Conservation (phyloP, 2,888 invertebrate species). For the Xestia ashworthii region DNA sequence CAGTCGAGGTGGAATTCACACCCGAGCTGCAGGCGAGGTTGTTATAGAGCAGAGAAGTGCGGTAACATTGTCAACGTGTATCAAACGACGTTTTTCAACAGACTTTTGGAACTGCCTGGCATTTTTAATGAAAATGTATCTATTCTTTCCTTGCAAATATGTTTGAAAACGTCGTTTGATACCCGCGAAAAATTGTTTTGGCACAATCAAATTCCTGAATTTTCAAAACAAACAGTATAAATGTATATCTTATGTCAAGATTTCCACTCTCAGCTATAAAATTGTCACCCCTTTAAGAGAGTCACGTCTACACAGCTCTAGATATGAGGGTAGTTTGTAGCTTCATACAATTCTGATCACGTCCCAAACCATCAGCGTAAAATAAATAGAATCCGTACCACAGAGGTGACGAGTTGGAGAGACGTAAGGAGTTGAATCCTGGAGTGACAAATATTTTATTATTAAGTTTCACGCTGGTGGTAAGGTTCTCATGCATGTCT, state of each 20-base stretch:
- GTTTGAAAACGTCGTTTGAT: neutral
- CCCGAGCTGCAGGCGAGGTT: too few species aligned
- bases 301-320: conserved; percentile 4
- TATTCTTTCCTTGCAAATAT: neutral
- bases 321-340: neutral
- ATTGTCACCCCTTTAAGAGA: conserved; percentile 1
- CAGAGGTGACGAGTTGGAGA: conserved; percentile 4
- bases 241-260: neutral
- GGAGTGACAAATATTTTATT: conserved; percentile 41
- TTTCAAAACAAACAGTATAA: neutral
- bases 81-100: neutral
- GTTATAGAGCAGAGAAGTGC: too few species aligned
- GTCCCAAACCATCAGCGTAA: conserved; percentile 21
- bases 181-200: neutral
- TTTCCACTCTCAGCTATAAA: neutral
- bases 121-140: neutral
- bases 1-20: too few species aligned
- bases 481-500: too few species aligned
- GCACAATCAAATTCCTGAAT: neutral
- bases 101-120: neutral
- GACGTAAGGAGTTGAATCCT: conserved; percentile 7
- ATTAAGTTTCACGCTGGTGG: conserved; percentile 1
- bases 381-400: conserved; percentile 49
- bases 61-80: neutral
- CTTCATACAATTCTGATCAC: conserved; percentile 33